These are phyloP conservation scores for Ciconia stormi DNA, from an alignment of 2,113 vertebrate species.

Conservation along the genomic window DNA sequence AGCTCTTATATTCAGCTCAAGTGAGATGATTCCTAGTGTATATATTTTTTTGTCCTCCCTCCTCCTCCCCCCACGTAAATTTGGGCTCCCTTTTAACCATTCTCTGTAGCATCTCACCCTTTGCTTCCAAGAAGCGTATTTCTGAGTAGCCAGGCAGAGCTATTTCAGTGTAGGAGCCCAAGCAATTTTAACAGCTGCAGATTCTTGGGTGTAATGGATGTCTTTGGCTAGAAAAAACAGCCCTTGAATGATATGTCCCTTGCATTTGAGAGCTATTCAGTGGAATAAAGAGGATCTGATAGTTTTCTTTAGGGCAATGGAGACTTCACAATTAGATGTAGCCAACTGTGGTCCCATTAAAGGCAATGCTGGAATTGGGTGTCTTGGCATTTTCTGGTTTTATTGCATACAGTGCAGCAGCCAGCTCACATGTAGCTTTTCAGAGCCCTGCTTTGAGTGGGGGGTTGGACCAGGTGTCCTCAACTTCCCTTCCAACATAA, in stretches of 20 bases:
- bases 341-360: background rate
- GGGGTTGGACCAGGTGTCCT: background rate
- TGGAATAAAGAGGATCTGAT: background rate
- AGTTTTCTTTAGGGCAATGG: background rate
- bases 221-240: background rate
- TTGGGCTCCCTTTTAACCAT: background rate
- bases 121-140: background rate
- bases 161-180: slow-evolving; percentile 33
- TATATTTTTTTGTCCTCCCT: background rate
- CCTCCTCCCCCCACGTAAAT: background rate
- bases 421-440: background rate
- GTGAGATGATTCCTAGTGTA: background rate
- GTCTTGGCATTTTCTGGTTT: background rate
- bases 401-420: background rate
- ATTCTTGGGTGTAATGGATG: slow-evolving; percentile 23
- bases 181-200: slow-evolving; percentile 39
- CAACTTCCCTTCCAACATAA: background rate
- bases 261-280: background rate
- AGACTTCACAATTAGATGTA: background rate
- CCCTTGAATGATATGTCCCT: background rate
- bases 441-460: background rate
- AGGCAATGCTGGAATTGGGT: background rate
- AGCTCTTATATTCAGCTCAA: background rate
- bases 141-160: background rate
- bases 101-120: background rate